Evolutionary conservation across 2,888 invertebrate species (phyloP).

Genomic region (Lasioglossum leucozonium): DNA sequence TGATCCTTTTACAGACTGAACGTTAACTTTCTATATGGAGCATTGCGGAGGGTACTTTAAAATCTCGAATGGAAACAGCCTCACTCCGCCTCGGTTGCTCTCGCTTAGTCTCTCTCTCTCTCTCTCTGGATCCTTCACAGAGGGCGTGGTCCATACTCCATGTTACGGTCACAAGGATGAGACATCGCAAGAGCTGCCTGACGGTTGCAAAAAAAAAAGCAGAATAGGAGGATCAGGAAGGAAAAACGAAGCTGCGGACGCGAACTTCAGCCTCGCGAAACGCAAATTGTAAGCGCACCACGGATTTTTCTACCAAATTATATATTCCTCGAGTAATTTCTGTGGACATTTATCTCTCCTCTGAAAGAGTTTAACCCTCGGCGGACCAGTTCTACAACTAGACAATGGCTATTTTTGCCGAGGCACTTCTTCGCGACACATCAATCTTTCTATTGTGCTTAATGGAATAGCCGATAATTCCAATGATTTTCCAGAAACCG

Average conservation of each 20-base stretch:
- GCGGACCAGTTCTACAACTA: not conserved
- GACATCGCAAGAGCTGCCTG: not conserved
- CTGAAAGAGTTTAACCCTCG: not conserved
- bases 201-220: not conserved
- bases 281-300: not conserved
- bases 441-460: not conserved
- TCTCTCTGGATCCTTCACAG: not conserved
- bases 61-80: conserved; percentile 59
- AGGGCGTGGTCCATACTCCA: conserved; percentile 55
- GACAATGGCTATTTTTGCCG: not conserved
- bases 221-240: conserved; percentile 2
- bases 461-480: too few species aligned
- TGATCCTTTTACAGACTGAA: conserved; percentile 74
- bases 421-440: not conserved
- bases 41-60: conserved; percentile 70
- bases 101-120: not conserved
- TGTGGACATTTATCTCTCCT: not conserved
- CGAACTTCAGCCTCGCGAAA: not conserved
- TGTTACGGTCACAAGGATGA: conserved; percentile 8
- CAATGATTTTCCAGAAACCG: not conserved
- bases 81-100: too few species aligned
- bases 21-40: conserved; percentile 77
- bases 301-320: not conserved
- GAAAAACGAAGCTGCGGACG: not conserved
- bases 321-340: not conserved